These are phyloP conservation scores for Leuciscus waleckii DNA, from an alignment of 2,797 vertebrate genomes.

Conservation along the genomic window DNA sequence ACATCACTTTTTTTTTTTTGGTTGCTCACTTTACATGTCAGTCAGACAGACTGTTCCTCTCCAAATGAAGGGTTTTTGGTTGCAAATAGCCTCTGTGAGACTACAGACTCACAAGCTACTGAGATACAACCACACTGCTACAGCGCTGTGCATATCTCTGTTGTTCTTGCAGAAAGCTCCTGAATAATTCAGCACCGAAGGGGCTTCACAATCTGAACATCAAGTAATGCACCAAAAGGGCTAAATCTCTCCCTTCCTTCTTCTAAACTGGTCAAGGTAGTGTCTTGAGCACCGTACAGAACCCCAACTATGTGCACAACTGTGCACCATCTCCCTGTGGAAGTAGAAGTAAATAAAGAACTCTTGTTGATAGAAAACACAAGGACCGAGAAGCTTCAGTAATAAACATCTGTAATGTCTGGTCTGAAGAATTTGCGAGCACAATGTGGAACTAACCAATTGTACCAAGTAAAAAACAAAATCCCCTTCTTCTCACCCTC, in stretches of 20 bases:
- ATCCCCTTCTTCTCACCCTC: background rate
- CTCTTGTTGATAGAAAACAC: constrained; percentile 27
- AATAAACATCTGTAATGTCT: constrained; percentile 12
- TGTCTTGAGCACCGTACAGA: background rate
- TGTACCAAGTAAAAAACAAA: constrained; percentile 9
- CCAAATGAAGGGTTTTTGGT: background rate
- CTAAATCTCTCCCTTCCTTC: constrained; percentile 54
- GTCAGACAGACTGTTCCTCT: background rate
- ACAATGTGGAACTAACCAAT: constrained; percentile 40
- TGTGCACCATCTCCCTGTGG: constrained; percentile 21
- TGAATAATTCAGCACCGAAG: constrained; percentile 35
- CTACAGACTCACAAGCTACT: background rate
- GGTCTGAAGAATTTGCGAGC: constrained; percentile 15
- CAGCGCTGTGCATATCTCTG: constrained; percentile 18
- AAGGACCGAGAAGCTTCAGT: background rate
- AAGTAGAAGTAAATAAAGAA: constrained; percentile 11
- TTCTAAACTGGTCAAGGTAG: background rate
- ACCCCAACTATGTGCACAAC: background rate
- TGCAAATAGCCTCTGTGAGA: background rate
- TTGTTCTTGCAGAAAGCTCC: constrained; percentile 13
- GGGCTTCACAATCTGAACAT: constrained; percentile 59
- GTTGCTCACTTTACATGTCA: background rate
- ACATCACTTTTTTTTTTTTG: background rate
- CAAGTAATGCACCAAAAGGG: constrained; percentile 61
- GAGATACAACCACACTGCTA: constrained; percentile 7